phyloP scores from a whole-genome alignment of 1,140 invertebrate genomes.

The Bombus terrestris region DNA sequence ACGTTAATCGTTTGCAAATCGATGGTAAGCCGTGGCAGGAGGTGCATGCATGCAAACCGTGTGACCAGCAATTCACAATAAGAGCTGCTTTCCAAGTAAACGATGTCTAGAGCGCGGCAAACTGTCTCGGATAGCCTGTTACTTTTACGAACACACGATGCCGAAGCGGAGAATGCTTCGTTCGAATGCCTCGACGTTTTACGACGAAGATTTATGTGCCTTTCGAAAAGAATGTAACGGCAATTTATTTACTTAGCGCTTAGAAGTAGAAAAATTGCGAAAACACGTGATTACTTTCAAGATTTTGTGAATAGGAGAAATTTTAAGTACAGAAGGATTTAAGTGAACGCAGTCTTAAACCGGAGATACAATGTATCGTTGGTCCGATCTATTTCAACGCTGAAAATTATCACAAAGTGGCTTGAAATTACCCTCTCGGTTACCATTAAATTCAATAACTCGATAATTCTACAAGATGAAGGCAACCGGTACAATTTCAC shows the following conservation, averaged over 20 bases:
- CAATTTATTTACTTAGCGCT: conserved; percentile 7
- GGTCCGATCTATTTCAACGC: not conserved
- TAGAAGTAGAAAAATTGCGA: not conserved
- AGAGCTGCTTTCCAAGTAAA: conserved; percentile 4
- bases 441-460: conserved; percentile 21
- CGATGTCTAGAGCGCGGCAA: conserved; percentile 17
- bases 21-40: no score
- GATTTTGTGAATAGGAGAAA: not conserved
- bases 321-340: not conserved
- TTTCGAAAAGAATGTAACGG: not conserved
- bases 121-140: conserved; percentile 42
- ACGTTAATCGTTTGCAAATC: conserved; percentile 44
- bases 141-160: conserved; percentile 11
- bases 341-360: no score
- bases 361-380: no score
- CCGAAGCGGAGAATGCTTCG: conserved; percentile 18
- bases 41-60: conserved; percentile 29
- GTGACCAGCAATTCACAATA: conserved; percentile 24
- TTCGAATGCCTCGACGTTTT: conserved; percentile 13
- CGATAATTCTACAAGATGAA: not conserved
- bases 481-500: not conserved
- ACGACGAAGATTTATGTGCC: conserved; percentile 27
- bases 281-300: not conserved
- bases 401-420: not conserved
- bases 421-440: not conserved